phyloP scores from a whole-genome alignment of 2,888 invertebrate genomes.

The Icerya purchasi region DNA sequence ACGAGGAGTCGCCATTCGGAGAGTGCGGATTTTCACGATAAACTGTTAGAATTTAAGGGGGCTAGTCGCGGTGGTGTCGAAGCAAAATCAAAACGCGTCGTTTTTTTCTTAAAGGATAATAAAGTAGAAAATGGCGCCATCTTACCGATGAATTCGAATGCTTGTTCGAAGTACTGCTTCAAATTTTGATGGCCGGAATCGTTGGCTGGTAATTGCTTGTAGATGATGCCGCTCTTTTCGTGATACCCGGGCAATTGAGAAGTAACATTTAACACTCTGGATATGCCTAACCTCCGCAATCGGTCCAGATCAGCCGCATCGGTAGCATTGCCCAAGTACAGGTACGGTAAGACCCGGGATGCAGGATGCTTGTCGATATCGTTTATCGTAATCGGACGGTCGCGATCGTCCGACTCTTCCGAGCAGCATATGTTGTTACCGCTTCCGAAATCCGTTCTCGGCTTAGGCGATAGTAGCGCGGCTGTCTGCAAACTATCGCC shows the following conservation, averaged over 20 bases:
- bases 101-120: too few relatives aligned
- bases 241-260: conserved; percentile 49
- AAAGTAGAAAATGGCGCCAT: too few relatives aligned
- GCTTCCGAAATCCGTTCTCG: not conserved
- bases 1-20: too few relatives aligned
- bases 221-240: conserved; percentile 40
- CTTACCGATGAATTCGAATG: conserved; percentile 68
- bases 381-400: conserved; percentile 16
- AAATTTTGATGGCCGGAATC: conserved; percentile 70
- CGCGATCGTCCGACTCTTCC: not conserved
- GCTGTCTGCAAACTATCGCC: conserved; percentile 19
- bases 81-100: too few relatives aligned
- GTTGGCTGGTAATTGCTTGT: conserved; percentile 58
- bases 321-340: conserved; percentile 60
- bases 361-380: conserved; percentile 55
- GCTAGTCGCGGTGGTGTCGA: too few relatives aligned
- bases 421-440: too few relatives aligned
- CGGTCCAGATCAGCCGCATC: conserved; percentile 51
- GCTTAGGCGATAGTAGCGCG: not conserved
- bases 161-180: conserved; percentile 70
- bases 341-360: conserved; percentile 54
- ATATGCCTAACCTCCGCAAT: conserved; percentile 42
- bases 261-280: conserved; percentile 61
- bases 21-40: too few relatives aligned
- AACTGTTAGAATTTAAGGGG: too few relatives aligned